Evolutionary conservation across 2,888 invertebrate species (phyloP).

Genomic region (Mayetiola destructor): DNA sequence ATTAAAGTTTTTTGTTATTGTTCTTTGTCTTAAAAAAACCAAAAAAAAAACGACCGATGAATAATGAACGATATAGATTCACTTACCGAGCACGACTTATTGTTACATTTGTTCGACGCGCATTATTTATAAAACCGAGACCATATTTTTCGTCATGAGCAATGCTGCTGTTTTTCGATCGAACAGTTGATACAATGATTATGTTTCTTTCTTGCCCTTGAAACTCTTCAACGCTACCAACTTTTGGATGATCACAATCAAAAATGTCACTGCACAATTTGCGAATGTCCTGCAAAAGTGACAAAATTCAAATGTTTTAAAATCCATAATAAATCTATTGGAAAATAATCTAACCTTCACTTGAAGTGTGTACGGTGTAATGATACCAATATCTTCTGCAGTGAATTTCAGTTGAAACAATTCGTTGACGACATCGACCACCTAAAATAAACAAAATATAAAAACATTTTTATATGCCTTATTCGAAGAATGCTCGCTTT

Average conservation of each 20-base stretch:
- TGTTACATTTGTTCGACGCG: slow-evolving; percentile 77
- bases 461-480: too few species aligned
- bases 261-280: slow-evolving; percentile 21
- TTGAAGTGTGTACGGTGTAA: slow-evolving; percentile 87
- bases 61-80: too few species aligned
- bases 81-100: slow-evolving; percentile 58
- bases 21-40: too few species aligned
- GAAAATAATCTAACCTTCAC: too few species aligned
- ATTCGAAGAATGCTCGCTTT: too few species aligned
- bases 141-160: slow-evolving; percentile 37
- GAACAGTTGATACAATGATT: slow-evolving; percentile 58
- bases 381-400: slow-evolving; percentile 55
- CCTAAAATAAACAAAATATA: slow-evolving; percentile 25
- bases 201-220: slow-evolving; percentile 67
- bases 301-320: too few species aligned
- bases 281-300: too few species aligned
- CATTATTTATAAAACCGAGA: slow-evolving; percentile 60
- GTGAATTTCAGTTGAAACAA: slow-evolving; percentile 50
- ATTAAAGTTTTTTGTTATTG: background rate
- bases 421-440: slow-evolving; percentile 41
- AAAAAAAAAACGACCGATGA: too few species aligned
- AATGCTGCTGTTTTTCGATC: slow-evolving; percentile 37
- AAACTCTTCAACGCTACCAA: slow-evolving; percentile 74
- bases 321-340: too few species aligned
- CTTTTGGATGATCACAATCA: slow-evolving; percentile 19